A percentile compares a stretch with the other conserved stretches of the same genome.
Evolutionary conservation across 2,888 invertebrate genomes (phyloP).

Genomic region (Thymelicus acteon): DNA sequence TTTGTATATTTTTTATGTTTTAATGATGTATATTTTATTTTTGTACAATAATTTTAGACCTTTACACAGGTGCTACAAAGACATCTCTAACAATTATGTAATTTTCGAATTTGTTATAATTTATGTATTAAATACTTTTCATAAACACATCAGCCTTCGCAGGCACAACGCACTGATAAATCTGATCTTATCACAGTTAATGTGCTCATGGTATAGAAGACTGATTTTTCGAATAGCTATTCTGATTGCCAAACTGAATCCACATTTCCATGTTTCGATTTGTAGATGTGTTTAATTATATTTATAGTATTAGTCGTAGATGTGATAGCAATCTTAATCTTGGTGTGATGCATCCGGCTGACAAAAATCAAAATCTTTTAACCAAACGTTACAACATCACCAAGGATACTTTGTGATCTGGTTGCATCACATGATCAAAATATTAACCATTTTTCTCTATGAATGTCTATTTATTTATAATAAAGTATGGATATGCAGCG

Average conservation of each 20-base stretch:
- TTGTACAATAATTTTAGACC: conserved; percentile 26
- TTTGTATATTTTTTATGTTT: conserved; percentile 38
- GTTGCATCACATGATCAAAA: conserved; percentile 41
- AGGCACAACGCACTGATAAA: conserved; percentile 37
- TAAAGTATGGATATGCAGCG: conserved; percentile 55
- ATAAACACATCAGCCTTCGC: conserved; percentile 11
- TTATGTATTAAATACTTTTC: conserved; percentile 12
- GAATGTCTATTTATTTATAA: conserved; percentile 64
- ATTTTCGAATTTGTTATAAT: conserved; percentile 11
- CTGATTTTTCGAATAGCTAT: conserved; percentile 72
- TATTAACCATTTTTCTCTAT: conserved; percentile 57
- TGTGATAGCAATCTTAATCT: conserved; percentile 7
- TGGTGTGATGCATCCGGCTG: conserved; percentile 21
- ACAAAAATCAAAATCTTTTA: neutral
- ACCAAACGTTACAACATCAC: neutral
- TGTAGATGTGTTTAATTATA: conserved; percentile 32
- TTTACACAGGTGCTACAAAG: conserved; percentile 19
- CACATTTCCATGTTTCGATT: conserved; percentile 46
- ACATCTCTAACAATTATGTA: conserved; percentile 19
- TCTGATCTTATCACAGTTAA: conserved; percentile 38
- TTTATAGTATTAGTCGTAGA: conserved; percentile 13
- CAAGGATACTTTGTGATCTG: conserved; percentile 20
- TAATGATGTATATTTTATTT: conserved; percentile 33
- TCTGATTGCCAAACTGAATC: conserved; percentile 57
- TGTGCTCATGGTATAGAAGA: conserved; percentile 79